Conservation (phyloP, 2,113 vertebrate genomes). For the Heterotilapia buettikoferi region DNA sequence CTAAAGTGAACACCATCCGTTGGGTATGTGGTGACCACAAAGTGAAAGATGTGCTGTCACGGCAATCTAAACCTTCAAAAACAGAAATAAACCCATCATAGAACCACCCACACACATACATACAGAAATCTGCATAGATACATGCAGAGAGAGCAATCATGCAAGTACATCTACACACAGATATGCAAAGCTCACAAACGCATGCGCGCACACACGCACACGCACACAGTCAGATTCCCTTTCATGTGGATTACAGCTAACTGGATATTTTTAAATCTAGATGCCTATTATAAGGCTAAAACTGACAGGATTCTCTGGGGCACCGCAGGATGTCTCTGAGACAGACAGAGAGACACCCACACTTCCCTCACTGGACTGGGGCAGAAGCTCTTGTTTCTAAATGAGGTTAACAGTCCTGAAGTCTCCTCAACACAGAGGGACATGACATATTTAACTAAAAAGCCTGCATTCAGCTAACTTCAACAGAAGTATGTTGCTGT, state of each 20-base stretch:
- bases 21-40: constrained; percentile 3
- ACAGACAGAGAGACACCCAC: background rate
- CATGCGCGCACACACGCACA: accelerated
- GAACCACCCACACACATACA: background rate
- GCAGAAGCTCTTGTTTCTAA: background rate
- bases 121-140: background rate
- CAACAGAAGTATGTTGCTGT: background rate
- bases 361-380: background rate
- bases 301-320: background rate
- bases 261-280: background rate
- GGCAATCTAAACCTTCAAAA: constrained; percentile 2
- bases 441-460: background rate
- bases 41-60: background rate
- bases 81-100: background rate
- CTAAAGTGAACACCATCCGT: background rate
- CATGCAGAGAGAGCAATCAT: background rate
- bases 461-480: background rate
- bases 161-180: background rate
- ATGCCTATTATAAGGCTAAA: background rate
- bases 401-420: background rate
- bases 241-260: background rate
- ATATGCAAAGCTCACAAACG: background rate
- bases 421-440: background rate
- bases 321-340: background rate
- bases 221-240: background rate